phyloP scores from a whole-genome alignment of 1,140 invertebrate genomes.

The Dendrolimus punctatus region DNA sequence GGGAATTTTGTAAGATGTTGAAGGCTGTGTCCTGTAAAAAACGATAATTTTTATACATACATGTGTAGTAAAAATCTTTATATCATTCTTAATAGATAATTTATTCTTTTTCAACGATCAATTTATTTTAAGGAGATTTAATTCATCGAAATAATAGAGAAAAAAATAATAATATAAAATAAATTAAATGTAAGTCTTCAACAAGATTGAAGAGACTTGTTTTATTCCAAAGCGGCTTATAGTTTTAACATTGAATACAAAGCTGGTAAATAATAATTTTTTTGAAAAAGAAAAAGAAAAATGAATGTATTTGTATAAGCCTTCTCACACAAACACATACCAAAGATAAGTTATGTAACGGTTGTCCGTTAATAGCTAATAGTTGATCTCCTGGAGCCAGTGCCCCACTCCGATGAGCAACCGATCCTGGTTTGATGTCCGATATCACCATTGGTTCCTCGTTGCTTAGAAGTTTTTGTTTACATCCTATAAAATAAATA shows the following conservation, averaged over 20 bases:
- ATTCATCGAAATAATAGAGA: too few relatives aligned
- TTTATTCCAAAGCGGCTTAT: neutral
- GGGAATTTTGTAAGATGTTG: slow-evolving; percentile 80
- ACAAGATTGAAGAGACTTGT: neutral
- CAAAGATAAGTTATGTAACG: slow-evolving; percentile 79
- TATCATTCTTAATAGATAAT: neutral
- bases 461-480: slow-evolving; percentile 55
- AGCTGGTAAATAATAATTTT: too few relatives aligned
- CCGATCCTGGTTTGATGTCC: slow-evolving; percentile 90
- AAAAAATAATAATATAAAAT: too few relatives aligned
- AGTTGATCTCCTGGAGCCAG: slow-evolving; percentile 89
- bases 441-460: slow-evolving; percentile 78
- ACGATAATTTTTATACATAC: neutral
- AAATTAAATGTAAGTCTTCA: too few relatives aligned
- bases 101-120: too few relatives aligned
- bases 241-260: too few relatives aligned
- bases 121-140: too few relatives aligned
- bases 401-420: slow-evolving; percentile 91
- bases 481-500: slow-evolving; percentile 43
- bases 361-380: slow-evolving; percentile 89
- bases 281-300: too few relatives aligned
- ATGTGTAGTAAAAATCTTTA: neutral
- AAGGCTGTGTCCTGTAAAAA: slow-evolving; percentile 81
- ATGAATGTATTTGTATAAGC: too few relatives aligned
- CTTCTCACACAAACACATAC: slow-evolving; percentile 25